Base-by-base conservation (phyloP, 2,888 invertebrate genomes). In the Hemaris fuciformis region DNA sequence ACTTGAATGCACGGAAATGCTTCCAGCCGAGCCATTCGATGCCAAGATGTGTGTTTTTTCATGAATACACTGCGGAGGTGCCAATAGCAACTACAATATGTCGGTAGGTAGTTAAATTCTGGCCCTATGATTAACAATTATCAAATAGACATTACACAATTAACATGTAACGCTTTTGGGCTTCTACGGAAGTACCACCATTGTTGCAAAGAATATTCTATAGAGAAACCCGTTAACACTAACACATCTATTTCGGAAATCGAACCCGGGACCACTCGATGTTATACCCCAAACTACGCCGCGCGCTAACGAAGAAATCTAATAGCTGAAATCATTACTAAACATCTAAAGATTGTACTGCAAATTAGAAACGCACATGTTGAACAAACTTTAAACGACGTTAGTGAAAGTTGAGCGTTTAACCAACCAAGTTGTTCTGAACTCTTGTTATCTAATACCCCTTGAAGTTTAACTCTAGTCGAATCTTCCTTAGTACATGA, bases 1-100 rank as follows among this genome's bases (percentile, higher is more conserved):
- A 63, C 66, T 68, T 68, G 73, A 73, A 57, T 56, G 62, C 60
- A 59, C 68, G 62, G 66, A 72, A 69, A 64, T 25, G 64, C 61
- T 64, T 46, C 48, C 60, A 58, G 57, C 34, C 15, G 13, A 34
- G 22, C 10, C 22, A 58, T 38, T 48, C 38, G 42, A 60, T 53
- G 59, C 38, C 42, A 64, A 71, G 53, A 43, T 62, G 59, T 53
- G 59, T 53, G 57, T 67, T 66, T 67, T 71, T 67, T 63, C 43
- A 60, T 18, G 48, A 15, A 38, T 53, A 31, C 53, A 48, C 13
- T 48, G 46, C 38, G 15, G 22, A 22, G 10, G 34, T 38, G n/a
- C 2, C 6, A 0, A 2, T 20, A 20, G 1, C 38, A 57, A 7
- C 42, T 10, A 38, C 38, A n/a, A n/a, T n/a, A n/a, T n/a, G n/a